These are phyloP conservation scores for Aplysia californica DNA, from an alignment of 1,140 invertebrate species.

Conservation along the genomic window DNA sequence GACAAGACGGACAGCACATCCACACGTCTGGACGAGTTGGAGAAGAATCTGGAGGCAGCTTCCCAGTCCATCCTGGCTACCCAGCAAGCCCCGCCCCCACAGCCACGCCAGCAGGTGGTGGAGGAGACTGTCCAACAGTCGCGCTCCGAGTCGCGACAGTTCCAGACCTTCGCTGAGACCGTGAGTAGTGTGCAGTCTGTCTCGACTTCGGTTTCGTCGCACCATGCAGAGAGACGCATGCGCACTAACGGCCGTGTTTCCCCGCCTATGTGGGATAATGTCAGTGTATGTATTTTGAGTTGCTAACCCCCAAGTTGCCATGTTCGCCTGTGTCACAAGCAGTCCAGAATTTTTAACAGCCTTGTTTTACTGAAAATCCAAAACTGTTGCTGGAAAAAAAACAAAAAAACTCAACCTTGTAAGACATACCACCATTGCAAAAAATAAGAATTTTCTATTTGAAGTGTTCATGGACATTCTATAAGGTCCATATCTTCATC, in stretches of 20 bases:
- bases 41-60: conserved; percentile 54
- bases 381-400: no score
- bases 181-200: conserved; percentile 41
- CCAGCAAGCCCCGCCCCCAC: conserved; percentile 30
- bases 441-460: no score
- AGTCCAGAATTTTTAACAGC: no score
- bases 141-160: conserved; percentile 8
- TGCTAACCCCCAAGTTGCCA: no score
- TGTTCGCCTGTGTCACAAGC: no score
- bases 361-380: no score
- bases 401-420: no score
- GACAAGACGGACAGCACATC: conserved; percentile 26
- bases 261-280: conserved; percentile 55
- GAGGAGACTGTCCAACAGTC: conserved; percentile 17
- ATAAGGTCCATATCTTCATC: no score
- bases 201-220: not conserved
- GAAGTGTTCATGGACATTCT: no score
- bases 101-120: conserved; percentile 37
- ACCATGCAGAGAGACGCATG: conserved; percentile 3
- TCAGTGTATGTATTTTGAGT: conserved; percentile 40
- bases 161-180: conserved; percentile 23
- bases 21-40: conserved; percentile 53
- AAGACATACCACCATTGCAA: no score
- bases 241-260: conserved; percentile 47
- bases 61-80: conserved; percentile 32